A percentile compares a stretch with the other conserved stretches of the same genome.
These are phyloP conservation scores for Pantelozetes paolii DNA, from an alignment of 2,888 invertebrate genomes.

Conservation along the genomic window DNA sequence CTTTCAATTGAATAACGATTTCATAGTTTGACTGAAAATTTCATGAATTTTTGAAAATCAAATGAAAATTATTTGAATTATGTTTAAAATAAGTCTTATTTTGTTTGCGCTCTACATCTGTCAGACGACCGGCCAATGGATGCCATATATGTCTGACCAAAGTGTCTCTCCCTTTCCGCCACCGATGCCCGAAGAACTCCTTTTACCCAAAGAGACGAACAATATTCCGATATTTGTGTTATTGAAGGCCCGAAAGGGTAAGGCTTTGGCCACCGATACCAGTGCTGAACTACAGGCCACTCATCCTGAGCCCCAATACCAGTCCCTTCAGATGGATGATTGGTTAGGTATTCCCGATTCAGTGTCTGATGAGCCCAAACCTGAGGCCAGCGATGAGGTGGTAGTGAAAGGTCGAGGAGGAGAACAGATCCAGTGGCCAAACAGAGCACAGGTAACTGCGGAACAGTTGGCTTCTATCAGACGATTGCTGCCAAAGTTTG, in stretches of 20 bases:
- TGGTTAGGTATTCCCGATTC: too few species aligned
- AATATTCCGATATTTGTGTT: constrained; percentile 2
- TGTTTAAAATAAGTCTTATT: too few species aligned
- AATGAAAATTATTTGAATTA: too few species aligned
- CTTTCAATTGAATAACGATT: too few species aligned
- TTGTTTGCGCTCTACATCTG: neutral
- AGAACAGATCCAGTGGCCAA: constrained; percentile 4
- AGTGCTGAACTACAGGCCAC: too few species aligned
- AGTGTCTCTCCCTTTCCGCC: neutral
- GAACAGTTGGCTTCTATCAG: neutral
- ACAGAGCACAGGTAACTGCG: neutral
- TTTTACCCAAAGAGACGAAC: neutral
- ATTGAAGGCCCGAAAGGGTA: neutral
- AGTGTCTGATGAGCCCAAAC: neutral
- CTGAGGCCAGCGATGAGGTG: neutral
- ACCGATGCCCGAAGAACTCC: neutral
- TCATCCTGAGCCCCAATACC: too few species aligned
- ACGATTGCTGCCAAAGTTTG: neutral
- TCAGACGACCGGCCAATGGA: neutral
- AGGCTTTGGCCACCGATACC: neutral
- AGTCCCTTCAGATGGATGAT: too few species aligned
- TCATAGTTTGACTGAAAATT: too few species aligned
- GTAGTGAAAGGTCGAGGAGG: neutral
- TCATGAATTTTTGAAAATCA: too few species aligned
- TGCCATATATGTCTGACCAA: neutral